Evolutionary conservation across 2,797 vertebrate species (phyloP), one percentile per base, ranked within the genome.

Genomic region (Phalloptychus januarius): DNA sequence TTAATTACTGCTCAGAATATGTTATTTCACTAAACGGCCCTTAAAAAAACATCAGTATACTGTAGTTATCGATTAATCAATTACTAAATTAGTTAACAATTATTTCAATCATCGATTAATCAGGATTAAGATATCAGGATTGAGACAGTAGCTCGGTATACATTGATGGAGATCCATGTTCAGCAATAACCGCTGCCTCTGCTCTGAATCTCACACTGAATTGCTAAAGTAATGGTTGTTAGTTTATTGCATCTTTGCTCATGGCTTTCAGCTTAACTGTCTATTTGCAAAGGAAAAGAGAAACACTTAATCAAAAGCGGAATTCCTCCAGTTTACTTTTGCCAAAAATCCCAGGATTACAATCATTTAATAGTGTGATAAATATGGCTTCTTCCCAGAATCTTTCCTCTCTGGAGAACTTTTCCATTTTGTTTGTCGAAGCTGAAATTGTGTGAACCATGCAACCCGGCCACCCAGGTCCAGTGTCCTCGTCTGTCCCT

Each of bases 401-500:
- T 82, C 69, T 8, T 79, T 81, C 46, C 78, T 74, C 83, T 82
- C 76, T 82, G 85, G 5, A 83, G 88, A 88, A 84, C 77, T 71
- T 79, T 82, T 87, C 25, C 65, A 65, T 82, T 76, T 79, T 81
- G 78, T 90, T 86, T 78, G 85, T 82, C 75, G 76, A 83, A 87
- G 81, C 86, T 91, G 78, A 77, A 84, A 83, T 85, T 88, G 87
- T 89, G 88, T 86, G 88, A 90, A 83, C 84, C 77, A 76, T 82
- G 81, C 84, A 88, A 83, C 85, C 81, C 82, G 88, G 88, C 86
- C 87, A 86, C 86, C 81, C 85, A 77, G 85, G 87, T 91, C 86
- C 83, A 79, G 85, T 93, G 92, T 94, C 88, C 92, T 91, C 82
- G 82, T 90, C 86, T 92, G 92, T 93, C 93, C 92, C 88, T 86